phyloP scores from a whole-genome alignment of 2,113 vertebrate species.

The Oreochromis aureus region DNA sequence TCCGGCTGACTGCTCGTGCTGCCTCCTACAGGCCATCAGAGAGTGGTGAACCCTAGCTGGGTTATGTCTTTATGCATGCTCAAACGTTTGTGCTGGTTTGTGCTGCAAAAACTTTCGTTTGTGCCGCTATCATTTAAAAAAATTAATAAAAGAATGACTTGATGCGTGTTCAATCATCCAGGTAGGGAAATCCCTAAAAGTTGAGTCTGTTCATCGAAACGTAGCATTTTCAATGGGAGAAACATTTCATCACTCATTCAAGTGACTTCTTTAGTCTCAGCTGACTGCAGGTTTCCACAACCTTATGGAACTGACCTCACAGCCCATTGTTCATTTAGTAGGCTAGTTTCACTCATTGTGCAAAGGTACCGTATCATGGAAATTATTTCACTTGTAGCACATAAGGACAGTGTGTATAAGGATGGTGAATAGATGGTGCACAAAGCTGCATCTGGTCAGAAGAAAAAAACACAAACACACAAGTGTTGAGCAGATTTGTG shows the following conservation, averaged over 20 bases:
- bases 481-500: not conserved
- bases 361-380: not conserved
- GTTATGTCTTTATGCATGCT: not conserved
- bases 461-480: not conserved
- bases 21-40: not conserved
- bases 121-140: not conserved
- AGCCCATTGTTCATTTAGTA: not conserved
- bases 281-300: not conserved
- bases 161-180: not conserved
- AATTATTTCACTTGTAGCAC: not conserved
- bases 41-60: not conserved
- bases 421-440: not conserved
- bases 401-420: not conserved
- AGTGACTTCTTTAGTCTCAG: not conserved
- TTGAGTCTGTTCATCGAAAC: too few relatives aligned
- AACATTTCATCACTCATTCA: not conserved
- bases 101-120: not conserved
- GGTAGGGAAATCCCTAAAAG: too few relatives aligned
- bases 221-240: too few relatives aligned
- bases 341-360: not conserved
- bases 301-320: not conserved
- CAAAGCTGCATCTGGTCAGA: too few relatives aligned
- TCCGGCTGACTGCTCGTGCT: not conserved
- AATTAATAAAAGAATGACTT: not conserved
- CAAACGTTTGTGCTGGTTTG: not conserved